These are phyloP conservation scores for Phorcus lineatus DNA, from an alignment of 2,888 invertebrate species.

Conservation along the genomic window DNA sequence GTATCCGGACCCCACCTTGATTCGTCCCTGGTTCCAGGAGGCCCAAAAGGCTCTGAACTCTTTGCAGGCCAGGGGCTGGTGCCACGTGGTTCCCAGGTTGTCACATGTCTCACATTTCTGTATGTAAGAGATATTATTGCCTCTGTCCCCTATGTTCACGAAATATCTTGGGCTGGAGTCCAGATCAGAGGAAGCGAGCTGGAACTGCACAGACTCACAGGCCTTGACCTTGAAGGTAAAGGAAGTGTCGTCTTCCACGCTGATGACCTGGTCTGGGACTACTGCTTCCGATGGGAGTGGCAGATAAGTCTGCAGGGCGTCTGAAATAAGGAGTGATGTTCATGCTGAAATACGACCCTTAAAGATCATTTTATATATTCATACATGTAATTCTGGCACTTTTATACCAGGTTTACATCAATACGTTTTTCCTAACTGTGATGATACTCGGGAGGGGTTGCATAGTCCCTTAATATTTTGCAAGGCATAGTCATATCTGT, in stretches of 20 bases:
- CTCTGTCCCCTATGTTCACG: background rate
- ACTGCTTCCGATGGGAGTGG: background rate
- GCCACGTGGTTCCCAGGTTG: background rate
- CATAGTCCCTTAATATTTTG: no score
- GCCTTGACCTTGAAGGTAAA: conserved; percentile 12
- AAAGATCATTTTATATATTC: no score
- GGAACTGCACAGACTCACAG: background rate
- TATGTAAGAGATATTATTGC: background rate
- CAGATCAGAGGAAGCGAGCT: background rate
- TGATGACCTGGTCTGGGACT: background rate
- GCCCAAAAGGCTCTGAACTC: conserved; percentile 1
- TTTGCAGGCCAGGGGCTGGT: background rate
- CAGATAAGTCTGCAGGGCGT: background rate
- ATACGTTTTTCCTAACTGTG: no score
- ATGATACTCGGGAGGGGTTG: no score
- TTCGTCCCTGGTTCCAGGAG: background rate
- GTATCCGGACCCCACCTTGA: background rate
- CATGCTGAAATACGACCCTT: no score
- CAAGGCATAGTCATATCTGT: no score
- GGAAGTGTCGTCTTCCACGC: background rate
- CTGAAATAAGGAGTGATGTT: no score
- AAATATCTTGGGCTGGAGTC: background rate
- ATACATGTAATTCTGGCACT: no score
- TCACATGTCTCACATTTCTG: background rate
- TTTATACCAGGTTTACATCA: no score